A percentile compares a stretch with the other conserved stretches of the same genome.
phyloP scores from a whole-genome alignment of 2,888 invertebrate species.

The Lomographa bimaculata region DNA sequence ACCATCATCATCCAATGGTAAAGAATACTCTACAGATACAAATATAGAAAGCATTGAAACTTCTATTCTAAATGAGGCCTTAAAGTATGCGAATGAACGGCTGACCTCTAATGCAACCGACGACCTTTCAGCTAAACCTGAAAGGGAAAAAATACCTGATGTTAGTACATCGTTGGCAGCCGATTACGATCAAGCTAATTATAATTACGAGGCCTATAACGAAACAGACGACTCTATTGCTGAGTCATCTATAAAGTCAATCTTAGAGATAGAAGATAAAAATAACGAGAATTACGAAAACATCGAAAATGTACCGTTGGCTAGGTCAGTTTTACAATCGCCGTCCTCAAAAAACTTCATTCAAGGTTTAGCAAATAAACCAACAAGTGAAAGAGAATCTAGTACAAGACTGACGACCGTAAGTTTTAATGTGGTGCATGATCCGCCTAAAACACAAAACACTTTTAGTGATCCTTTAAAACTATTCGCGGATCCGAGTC shows the following conservation, averaged over 20 bases:
- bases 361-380: conserved; percentile 49
- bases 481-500: conserved; percentile 41
- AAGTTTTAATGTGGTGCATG: conserved; percentile 70
- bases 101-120: conserved; percentile 16
- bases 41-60: conserved; percentile 10
- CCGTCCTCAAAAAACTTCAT: conserved; percentile 56
- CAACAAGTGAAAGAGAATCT: conserved; percentile 46
- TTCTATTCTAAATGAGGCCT: conserved; percentile 29
- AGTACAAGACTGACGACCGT: conserved; percentile 64
- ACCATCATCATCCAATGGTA: too few relatives aligned
- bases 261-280: conserved; percentile 40
- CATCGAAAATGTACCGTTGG: conserved; percentile 52
- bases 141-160: conserved; percentile 27
- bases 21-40: conserved; percentile 13
- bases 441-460: conserved; percentile 45
- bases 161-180: conserved; percentile 4
- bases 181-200: conserved; percentile 54
- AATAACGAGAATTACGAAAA: conserved; percentile 44
- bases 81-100: conserved; percentile 27
- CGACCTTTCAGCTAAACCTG: conserved; percentile 21
- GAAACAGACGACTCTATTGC: conserved; percentile 52
- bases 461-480: conserved; percentile 46
- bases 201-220: conserved; percentile 40
- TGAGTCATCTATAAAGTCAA: conserved; percentile 55
- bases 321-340: conserved; percentile 48